Evolutionary conservation across 2,888 invertebrate genomes (phyloP).

Genomic region (Nephrotoma appendiculata): DNA sequence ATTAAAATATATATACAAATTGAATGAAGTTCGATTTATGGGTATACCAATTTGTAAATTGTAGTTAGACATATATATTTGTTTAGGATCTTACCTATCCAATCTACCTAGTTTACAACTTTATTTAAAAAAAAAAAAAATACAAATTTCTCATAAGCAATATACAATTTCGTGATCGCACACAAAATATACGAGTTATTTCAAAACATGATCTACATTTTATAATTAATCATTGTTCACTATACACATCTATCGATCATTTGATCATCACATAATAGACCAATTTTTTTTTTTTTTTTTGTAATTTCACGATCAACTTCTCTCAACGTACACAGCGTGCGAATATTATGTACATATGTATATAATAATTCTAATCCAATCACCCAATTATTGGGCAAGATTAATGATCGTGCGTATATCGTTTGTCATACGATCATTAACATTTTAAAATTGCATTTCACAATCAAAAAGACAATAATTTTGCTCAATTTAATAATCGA

Average conservation of each 20-base stretch:
- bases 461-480: background rate
- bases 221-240: background rate
- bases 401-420: background rate
- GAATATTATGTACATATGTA: background rate
- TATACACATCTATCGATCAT: background rate
- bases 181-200: background rate
- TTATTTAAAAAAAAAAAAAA: background rate
- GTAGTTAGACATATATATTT: background rate
- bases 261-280: background rate
- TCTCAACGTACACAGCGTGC: background rate
- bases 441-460: background rate
- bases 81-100: background rate
- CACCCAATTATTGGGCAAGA: background rate
- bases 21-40: background rate
- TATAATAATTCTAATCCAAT: background rate
- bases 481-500: background rate
- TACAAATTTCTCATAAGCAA: background rate
- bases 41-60: background rate
- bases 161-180: background rate
- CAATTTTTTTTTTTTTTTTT: background rate
- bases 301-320: background rate
- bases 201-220: background rate
- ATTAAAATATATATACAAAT: background rate
- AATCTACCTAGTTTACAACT: background rate
- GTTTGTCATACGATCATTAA: background rate